phyloP scores from a whole-genome alignment of 2,113 vertebrate genomes.

The Erythrocercus mccallii region DNA sequence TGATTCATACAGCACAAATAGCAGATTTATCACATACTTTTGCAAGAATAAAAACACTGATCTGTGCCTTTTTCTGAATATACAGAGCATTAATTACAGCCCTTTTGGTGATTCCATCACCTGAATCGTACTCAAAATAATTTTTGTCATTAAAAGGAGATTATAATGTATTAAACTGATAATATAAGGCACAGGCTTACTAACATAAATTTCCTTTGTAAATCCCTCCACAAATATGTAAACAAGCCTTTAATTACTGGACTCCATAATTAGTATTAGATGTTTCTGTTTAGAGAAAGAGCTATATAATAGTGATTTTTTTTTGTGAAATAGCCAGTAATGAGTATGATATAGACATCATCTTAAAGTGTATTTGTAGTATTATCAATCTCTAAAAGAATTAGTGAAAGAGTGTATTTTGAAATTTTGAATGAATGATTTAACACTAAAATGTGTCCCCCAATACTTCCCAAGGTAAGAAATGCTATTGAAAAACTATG shows the following conservation, averaged over 20 bases:
- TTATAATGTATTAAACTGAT: neutral
- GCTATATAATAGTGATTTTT: neutral
- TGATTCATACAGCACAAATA: neutral
- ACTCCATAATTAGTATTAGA: neutral
- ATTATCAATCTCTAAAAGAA: neutral
- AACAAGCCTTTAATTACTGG: neutral
- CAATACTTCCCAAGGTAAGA: neutral
- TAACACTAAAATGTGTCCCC: neutral
- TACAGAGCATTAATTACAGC: neutral
- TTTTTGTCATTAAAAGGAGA: conserved; percentile 8
- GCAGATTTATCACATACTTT: neutral
- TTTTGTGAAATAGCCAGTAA: neutral
- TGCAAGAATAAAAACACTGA: neutral
- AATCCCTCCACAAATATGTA: neutral
- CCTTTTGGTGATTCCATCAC: neutral
- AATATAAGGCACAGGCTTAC: neutral
- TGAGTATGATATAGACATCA: neutral
- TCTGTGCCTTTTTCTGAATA: neutral
- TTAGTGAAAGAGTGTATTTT: neutral
- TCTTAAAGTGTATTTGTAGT: neutral
- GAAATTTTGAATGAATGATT: neutral
- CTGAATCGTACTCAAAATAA: neutral
- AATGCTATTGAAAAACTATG: neutral
- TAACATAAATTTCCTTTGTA: neutral
- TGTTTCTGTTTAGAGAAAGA: neutral